Evolutionary conservation across 1,140 invertebrate genomes (phyloP).

Genomic region (Meloidogyne hapla): DNA sequence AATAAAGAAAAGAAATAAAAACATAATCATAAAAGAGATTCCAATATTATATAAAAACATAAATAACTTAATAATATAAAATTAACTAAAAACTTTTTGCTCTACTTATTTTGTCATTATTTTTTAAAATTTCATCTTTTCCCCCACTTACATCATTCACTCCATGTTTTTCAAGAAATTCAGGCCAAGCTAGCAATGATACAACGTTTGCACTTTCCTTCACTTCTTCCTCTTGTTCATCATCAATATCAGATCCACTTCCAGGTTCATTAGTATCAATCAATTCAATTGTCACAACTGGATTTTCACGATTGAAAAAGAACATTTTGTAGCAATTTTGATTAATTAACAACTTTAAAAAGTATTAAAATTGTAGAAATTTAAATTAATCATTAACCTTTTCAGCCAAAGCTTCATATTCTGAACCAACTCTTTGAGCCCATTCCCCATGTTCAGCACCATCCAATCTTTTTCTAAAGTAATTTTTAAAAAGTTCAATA

Average conservation of each 20-base stretch:
- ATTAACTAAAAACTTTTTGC: too few relatives aligned
- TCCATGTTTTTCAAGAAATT: conserved; percentile 35
- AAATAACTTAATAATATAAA: too few relatives aligned
- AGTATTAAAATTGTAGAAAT: neutral
- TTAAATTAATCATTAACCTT: conserved; percentile 23
- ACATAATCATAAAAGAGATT: too few relatives aligned
- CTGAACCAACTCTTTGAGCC: conserved; percentile 25
- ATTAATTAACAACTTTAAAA: conserved; percentile 32
- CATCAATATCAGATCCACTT: conserved; percentile 12
- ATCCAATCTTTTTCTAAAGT: conserved; percentile 23
- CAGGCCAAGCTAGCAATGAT: conserved; percentile 20
- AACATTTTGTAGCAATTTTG: conserved; percentile 42
- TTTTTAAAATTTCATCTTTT: neutral
- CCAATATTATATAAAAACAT: too few relatives aligned
- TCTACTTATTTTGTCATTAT: too few relatives aligned
- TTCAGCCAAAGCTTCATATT: conserved; percentile 30
- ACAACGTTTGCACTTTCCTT: conserved; percentile 22
- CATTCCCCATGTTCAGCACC: conserved; percentile 26
- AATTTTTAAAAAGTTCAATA: conserved; percentile 31
- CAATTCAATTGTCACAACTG: conserved; percentile 34
- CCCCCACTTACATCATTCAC: neutral
- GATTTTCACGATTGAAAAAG: conserved; percentile 33
- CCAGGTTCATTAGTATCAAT: conserved; percentile 36
- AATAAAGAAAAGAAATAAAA: too few relatives aligned
- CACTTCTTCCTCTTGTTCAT: conserved; percentile 31